These are phyloP conservation scores for Adineta ricciae DNA, from an alignment of 2,888 invertebrate species.

Conservation along the genomic window DNA sequence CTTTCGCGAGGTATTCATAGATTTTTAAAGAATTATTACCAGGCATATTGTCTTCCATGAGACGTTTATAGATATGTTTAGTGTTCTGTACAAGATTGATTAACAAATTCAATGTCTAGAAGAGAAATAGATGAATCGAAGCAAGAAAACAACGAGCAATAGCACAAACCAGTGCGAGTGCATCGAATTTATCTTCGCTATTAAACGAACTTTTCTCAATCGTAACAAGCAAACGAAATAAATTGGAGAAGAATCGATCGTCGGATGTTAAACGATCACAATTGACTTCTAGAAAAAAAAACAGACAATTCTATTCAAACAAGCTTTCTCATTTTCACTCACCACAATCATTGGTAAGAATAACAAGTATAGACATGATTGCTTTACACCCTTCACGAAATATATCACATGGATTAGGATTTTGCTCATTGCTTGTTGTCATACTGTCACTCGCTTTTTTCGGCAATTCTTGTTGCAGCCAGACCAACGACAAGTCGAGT, in stretches of 20 bases:
- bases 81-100: not conserved
- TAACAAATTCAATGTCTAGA: not conserved
- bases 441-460: not conserved
- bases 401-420: not conserved
- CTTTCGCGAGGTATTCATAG: not conserved
- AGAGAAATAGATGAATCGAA: not conserved
- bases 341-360: not conserved
- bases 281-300: not conserved
- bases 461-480: not conserved
- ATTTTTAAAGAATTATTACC: not conserved
- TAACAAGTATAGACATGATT: slow-evolving; percentile 11
- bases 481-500: not conserved
- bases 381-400: not conserved
- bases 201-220: not conserved
- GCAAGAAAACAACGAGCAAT: not conserved
- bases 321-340: not conserved
- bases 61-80: not conserved
- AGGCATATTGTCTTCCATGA: not conserved
- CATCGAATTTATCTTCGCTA: not conserved
- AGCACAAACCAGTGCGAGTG: not conserved
- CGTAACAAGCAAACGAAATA: not conserved
- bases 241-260: not conserved
- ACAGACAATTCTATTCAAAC: not conserved
- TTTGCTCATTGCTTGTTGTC: not conserved
- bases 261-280: not conserved